Percentiles rank a stretch among this genome's conserved stretches.
Evolutionary conservation across 2,797 vertebrate species (phyloP).

Genomic region (Amniataba percoides): DNA sequence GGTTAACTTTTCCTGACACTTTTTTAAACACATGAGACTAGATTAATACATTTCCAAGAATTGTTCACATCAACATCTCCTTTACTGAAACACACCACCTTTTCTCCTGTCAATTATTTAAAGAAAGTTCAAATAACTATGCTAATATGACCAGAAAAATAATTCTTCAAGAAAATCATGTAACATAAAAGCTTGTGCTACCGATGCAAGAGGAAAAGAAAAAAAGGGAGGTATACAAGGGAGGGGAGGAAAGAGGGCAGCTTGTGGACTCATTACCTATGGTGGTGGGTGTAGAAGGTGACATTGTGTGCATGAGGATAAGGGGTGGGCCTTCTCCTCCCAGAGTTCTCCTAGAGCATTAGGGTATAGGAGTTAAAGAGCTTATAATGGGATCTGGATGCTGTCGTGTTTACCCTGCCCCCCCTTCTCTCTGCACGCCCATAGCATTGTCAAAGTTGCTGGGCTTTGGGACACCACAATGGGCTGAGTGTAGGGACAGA

Average conservation of each 20-base stretch:
- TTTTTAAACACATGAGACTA: not conserved
- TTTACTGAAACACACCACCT: not conserved
- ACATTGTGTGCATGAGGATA: slow-evolving; percentile 77
- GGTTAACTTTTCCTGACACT: not conserved
- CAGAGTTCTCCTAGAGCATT: slow-evolving; percentile 77
- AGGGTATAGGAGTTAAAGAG: slow-evolving; percentile 89
- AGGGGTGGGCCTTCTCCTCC: slow-evolving; percentile 78
- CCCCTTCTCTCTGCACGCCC: slow-evolving; percentile 81
- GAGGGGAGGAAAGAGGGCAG: slow-evolving; percentile 30
- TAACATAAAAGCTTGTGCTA: slow-evolving; percentile 9
- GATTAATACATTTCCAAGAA: not conserved
- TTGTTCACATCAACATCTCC: not conserved
- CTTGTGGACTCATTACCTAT: slow-evolving; percentile 74
- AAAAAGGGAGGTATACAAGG: slow-evolving; percentile 17
- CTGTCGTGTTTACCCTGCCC: slow-evolving; percentile 87
- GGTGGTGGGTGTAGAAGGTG: slow-evolving; percentile 74
- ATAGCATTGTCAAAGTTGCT: slow-evolving; percentile 86
- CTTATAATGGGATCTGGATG: slow-evolving; percentile 89
- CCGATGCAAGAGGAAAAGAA: not conserved
- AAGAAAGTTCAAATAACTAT: not conserved
- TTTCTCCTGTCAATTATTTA: not conserved
- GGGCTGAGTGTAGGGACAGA: slow-evolving; percentile 87
- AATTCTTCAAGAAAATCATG: not conserved
- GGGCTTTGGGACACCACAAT: slow-evolving; percentile 86
- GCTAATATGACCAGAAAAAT: not conserved